A percentile compares a stretch with the other conserved stretches of the same genome.
Conservation (phyloP, 2,113 vertebrate species). For the Psephotus haematonotus region DNA sequence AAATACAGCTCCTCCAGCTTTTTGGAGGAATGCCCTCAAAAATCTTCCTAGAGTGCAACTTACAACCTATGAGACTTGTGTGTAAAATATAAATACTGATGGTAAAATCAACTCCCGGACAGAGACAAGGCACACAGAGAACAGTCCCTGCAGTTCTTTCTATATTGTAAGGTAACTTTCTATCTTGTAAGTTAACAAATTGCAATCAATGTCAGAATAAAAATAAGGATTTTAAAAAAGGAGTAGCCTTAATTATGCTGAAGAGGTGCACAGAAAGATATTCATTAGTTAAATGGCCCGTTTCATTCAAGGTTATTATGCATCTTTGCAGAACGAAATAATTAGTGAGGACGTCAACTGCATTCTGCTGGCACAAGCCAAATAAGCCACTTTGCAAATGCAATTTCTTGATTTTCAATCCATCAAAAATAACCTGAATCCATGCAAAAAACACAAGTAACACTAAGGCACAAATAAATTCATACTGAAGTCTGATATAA, state of each 20-base stretch:
- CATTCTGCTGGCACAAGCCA: neutral
- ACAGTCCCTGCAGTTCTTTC: neutral
- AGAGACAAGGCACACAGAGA: neutral
- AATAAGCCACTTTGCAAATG: neutral
- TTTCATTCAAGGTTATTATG: neutral
- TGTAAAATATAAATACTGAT: neutral
- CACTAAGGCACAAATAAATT: neutral
- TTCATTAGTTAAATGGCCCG: neutral
- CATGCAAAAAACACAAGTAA: neutral
- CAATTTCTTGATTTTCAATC: neutral
- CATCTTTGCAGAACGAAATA: neutral
- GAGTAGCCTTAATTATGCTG: neutral
- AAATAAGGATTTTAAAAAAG: neutral
- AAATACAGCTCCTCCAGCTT: neutral
- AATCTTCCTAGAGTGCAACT: neutral
- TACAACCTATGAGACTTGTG: neutral
- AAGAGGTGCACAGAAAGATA: neutral
- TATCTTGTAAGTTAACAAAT: rapidly evolving
- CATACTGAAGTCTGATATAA: neutral
- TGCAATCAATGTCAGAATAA: neutral
- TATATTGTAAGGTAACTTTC: neutral
- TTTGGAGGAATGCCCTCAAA: neutral
- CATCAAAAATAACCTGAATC: neutral
- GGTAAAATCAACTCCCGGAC: neutral
- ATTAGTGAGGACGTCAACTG: neutral